phyloP scores from a whole-genome alignment of 2,888 invertebrate genomes.

The Drosophila tripunctata region DNA sequence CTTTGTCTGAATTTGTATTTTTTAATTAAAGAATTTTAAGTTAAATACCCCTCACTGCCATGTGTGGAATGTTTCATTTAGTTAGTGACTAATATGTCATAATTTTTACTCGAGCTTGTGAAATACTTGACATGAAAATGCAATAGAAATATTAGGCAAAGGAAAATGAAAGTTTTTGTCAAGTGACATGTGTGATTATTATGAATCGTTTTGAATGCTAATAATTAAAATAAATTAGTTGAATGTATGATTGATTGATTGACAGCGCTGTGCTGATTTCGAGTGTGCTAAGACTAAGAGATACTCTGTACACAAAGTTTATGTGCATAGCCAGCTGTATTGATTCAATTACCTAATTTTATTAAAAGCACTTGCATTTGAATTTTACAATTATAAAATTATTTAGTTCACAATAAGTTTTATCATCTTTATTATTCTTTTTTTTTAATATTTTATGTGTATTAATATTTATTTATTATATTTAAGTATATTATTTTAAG shows the following conservation, averaged over 20 bases:
- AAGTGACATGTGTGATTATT: not conserved
- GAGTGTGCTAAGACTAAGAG: not conserved
- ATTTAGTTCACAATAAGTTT: not conserved
- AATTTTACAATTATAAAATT: not conserved
- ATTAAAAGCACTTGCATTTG: not conserved
- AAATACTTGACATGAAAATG: conserved; percentile 16
- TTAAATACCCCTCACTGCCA: not conserved
- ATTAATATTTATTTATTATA: not conserved
- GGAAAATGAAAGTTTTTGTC: conserved; percentile 14
- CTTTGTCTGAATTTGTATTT: conserved; percentile 13
- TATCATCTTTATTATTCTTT: not conserved
- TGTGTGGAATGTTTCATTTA: conserved; percentile 20
- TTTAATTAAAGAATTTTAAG: conserved; percentile 8
- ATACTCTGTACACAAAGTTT: not conserved
- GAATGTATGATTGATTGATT: not conserved
- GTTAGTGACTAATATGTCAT: conserved; percentile 32
- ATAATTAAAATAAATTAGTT: not conserved
- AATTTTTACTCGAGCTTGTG: conserved; percentile 14
- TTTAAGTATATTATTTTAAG: conserved; percentile 17
- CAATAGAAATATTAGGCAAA: not conserved
- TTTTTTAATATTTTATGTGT: not conserved
- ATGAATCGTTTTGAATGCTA: conserved; percentile 20
- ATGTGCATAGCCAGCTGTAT: not conserved
- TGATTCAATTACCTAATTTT: conserved; percentile 14
- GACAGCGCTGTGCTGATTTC: not conserved